Evolutionary conservation across 2,797 vertebrate species (phyloP), one percentile per base, ranked within the genome.

Genomic region (Helarctos malayanus): DNA sequence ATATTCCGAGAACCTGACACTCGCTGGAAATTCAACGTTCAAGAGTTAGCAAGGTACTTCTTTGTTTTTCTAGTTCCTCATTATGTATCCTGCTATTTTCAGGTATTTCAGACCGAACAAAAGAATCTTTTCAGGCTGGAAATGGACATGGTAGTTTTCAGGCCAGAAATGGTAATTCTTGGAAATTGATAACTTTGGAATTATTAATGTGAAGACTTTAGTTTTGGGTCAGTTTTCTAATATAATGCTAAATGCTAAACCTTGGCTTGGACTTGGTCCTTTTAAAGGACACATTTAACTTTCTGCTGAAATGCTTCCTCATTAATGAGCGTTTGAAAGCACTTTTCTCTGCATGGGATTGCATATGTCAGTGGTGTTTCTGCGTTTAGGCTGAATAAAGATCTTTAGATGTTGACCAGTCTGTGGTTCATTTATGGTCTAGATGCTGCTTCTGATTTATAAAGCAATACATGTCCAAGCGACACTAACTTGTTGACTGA

Each of bases 11-110:
- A 99, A 97, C 99, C 99, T 1, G 98, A 98, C 96, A 99, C 99
- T 96, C 98, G 97, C 95, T 99, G 99, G 99, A 99, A 99, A 98
- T 99, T 99, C 98, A 98, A 98, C 88, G 99, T 99, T 97, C 98
- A 45, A 75, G 98, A 99, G 95, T 97, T 99, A 97, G 94, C 98
- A 89, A 99, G 99, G 99, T 99, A 99, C 61, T 76, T n/a, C 32
- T 91, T 97, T 97, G 94, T 96, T 94, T 96, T 95, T 96, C 97
- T 93, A 91, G 57, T 97, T 52, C 1, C 95, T 95, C 96, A 94
- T 91, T 96, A 35, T 92, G 78, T 97, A 73, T 97, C 97, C 95
- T 98, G 95, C 95, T 95, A 5, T 97, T 97, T 98, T 97, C 97
- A 98, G 96, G 93, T 97, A 96, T 98, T 96, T 97, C 97, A 98